Conservation (phyloP, 2,113 vertebrate genomes). For the Stomatorhinus ivindoensis region DNA sequence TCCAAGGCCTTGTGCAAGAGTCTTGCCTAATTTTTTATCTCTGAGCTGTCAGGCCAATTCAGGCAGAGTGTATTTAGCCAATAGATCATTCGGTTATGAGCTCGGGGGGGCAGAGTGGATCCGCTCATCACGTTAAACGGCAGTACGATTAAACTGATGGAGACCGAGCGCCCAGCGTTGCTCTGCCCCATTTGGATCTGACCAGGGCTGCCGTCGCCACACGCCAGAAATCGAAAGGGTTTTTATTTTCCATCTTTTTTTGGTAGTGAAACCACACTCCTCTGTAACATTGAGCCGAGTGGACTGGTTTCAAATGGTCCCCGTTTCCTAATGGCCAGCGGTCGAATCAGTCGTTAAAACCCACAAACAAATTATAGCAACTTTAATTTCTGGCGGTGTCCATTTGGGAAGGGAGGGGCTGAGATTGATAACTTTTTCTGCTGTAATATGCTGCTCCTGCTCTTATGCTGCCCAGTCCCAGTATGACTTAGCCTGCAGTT, state of each 20-base stretch:
- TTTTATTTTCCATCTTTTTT: background rate
- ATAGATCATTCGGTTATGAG: constrained; percentile 15
- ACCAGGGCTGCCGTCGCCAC: background rate
- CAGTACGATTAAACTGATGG: background rate
- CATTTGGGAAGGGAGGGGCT: background rate
- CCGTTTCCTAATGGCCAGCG: background rate
- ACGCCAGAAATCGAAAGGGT: background rate
- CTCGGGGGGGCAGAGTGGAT: constrained; percentile 10
- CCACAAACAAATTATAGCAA: constrained; percentile 2
- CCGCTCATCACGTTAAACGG: background rate
- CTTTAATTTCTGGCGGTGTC: background rate
- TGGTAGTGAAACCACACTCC: background rate
- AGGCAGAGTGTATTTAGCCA: constrained; percentile 14
- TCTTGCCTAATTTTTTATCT: constrained; percentile 20
- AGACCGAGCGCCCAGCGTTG: background rate
- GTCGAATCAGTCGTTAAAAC: constrained; percentile 7
- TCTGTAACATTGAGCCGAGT: background rate
- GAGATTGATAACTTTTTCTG: background rate
- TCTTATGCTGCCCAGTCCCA: background rate
- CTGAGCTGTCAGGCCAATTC: constrained; percentile 13
- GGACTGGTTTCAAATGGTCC: background rate
- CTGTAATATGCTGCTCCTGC: background rate
- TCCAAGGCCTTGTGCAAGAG: constrained; percentile 1
- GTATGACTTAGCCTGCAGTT: background rate
- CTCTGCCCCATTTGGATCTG: background rate